These are phyloP conservation scores for Charina bottae DNA, from an alignment of 2,113 vertebrate genomes.

Conservation along the genomic window DNA sequence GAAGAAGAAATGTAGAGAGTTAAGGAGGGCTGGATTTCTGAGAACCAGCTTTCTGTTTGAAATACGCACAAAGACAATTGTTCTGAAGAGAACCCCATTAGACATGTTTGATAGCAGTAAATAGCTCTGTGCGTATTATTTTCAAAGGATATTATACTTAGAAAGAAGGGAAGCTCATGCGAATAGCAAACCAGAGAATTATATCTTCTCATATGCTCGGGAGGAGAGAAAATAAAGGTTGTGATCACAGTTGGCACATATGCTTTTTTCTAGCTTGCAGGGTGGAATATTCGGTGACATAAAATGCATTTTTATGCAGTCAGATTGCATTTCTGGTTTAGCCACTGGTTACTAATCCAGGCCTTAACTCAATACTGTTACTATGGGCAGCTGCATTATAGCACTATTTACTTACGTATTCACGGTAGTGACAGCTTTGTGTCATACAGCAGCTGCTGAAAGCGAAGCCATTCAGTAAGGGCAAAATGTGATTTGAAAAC, in stretches of 20 bases:
- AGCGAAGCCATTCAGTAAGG: slow-evolving; percentile 69
- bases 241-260: not conserved
- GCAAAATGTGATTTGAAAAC: slow-evolving; percentile 71
- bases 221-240: not conserved
- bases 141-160: not conserved
- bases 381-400: slow-evolving; percentile 70
- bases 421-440: slow-evolving; percentile 71
- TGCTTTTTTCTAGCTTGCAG: not conserved
- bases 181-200: not conserved
- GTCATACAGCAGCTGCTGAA: slow-evolving; percentile 77
- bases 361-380: slow-evolving; percentile 72
- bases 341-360: slow-evolving; percentile 58
- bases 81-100: not conserved
- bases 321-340: slow-evolving; percentile 53
- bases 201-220: slow-evolving; percentile 4
- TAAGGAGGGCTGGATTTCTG: not conserved
- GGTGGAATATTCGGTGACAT: not conserved
- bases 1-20: not conserved
- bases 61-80: not conserved
- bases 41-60: not conserved
- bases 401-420: slow-evolving; percentile 72
- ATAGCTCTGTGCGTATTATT: fast-evolving
- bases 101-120: not conserved
- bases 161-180: slow-evolving; percentile 1
- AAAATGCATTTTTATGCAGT: slow-evolving; percentile 55